phyloP scores from a whole-genome alignment of 2,113 vertebrate genomes.

The Sinocyclocheilus maitianheensis region DNA sequence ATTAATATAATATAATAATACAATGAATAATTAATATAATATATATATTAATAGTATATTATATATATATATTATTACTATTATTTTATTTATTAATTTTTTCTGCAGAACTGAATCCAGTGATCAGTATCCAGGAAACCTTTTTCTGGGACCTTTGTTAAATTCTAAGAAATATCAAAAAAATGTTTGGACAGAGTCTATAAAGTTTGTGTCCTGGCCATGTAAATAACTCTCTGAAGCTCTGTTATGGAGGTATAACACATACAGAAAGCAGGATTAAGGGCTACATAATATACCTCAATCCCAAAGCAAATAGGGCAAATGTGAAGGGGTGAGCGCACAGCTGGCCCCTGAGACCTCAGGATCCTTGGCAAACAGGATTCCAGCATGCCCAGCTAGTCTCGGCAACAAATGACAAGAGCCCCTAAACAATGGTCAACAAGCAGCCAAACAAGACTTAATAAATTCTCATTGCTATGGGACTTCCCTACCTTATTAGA shows the following conservation, averaged over 20 bases:
- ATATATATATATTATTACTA: too few species aligned
- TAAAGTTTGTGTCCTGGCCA: neutral
- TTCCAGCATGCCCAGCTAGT: slow-evolving; percentile 69
- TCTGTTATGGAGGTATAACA: slow-evolving; percentile 35
- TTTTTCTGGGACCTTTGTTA: too few species aligned
- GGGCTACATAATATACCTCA: slow-evolving; percentile 76
- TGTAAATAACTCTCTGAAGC: neutral
- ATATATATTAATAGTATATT: too few species aligned
- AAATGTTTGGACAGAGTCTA: neutral
- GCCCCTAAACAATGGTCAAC: slow-evolving; percentile 68
- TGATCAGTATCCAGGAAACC: too few species aligned
- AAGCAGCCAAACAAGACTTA: slow-evolving; percentile 66
- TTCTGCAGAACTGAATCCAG: too few species aligned
- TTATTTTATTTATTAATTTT: too few species aligned
- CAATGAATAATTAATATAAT: too few species aligned
- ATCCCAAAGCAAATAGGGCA: slow-evolving; percentile 79
- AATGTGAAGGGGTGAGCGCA: slow-evolving; percentile 71
- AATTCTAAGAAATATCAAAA: too few species aligned
- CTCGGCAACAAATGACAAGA: slow-evolving; percentile 63
- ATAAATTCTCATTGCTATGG: slow-evolving; percentile 72
- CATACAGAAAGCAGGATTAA: slow-evolving; percentile 65
- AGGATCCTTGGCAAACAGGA: slow-evolving; percentile 77
- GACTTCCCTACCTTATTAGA: slow-evolving; percentile 57
- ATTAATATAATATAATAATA: too few species aligned
- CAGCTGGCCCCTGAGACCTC: slow-evolving; percentile 79